Conservation (phyloP, 2,113 vertebrate genomes). For the Sinocyclocheilus anshuiensis region DNA sequence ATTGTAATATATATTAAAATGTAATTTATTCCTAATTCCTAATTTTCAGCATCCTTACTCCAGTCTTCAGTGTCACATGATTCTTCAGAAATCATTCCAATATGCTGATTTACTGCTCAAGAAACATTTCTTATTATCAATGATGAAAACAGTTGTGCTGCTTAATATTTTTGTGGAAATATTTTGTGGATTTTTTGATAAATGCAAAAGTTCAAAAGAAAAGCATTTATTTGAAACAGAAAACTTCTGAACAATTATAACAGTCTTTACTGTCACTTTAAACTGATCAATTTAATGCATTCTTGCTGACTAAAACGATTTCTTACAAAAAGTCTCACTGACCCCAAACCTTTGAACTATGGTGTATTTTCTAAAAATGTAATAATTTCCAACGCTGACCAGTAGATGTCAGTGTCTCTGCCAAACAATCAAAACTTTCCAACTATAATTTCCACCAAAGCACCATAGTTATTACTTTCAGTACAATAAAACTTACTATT, state of each 20-base stretch:
- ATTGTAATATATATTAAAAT: too few species aligned
- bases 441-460: not conserved
- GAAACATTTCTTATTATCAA: too few species aligned
- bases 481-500: not conserved
- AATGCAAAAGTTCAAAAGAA: not conserved
- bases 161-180: not conserved
- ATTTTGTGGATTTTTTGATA: not conserved
- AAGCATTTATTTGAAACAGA: not conserved
- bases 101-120: too few species aligned
- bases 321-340: not conserved
- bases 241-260: not conserved
- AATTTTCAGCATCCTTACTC: too few species aligned
- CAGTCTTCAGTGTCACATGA: too few species aligned
- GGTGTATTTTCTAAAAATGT: not conserved
- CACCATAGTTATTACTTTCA: not conserved
- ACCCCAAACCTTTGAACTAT: not conserved
- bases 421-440: not conserved
- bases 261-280: not conserved
- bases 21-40: too few species aligned
- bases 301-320: not conserved
- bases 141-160: not conserved
- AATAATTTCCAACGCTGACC: not conserved
- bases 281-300: not conserved
- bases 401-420: not conserved
- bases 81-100: too few species aligned